phyloP scores from a whole-genome alignment of 1,140 invertebrate genomes.

The Caenorhabditis brenneri region DNA sequence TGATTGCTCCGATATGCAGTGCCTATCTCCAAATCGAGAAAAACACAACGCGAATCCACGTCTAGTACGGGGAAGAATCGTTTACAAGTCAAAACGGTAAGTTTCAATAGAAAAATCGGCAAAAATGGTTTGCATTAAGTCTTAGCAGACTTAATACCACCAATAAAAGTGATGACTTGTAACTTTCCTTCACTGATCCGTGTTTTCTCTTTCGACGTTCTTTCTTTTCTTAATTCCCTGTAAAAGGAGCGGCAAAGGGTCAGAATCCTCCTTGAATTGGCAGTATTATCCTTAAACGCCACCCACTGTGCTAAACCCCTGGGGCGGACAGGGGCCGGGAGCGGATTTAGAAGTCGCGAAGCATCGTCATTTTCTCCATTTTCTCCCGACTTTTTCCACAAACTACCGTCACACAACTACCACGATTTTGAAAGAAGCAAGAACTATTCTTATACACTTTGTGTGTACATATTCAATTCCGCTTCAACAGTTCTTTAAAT shows the following conservation, averaged over 20 bases:
- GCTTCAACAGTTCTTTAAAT: background rate
- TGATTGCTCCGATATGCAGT: constrained; percentile 43
- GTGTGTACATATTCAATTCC: background rate
- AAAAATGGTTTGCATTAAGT: background rate
- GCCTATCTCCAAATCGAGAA: background rate
- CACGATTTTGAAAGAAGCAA: background rate
- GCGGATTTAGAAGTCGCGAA: constrained; percentile 30
- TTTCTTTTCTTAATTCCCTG: background rate
- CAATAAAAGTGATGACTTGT: background rate
- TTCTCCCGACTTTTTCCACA: background rate
- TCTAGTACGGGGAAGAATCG: constrained; percentile 51
- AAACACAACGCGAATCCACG: constrained; percentile 46
- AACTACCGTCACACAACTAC: background rate
- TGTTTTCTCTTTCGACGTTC: background rate
- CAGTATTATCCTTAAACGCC: constrained; percentile 39
- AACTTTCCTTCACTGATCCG: background rate
- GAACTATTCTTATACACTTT: background rate
- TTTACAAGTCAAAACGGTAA: constrained; percentile 56
- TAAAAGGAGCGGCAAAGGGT: constrained; percentile 17
- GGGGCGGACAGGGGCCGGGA: constrained; percentile 34
- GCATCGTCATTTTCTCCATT: constrained; percentile 18
- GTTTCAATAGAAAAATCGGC: background rate
- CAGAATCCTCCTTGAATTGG: constrained; percentile 9
- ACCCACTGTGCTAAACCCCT: constrained; percentile 39
- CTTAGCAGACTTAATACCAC: background rate